Conservation (phyloP, 2,888 invertebrate genomes). For the Aphodius sticticus region DNA sequence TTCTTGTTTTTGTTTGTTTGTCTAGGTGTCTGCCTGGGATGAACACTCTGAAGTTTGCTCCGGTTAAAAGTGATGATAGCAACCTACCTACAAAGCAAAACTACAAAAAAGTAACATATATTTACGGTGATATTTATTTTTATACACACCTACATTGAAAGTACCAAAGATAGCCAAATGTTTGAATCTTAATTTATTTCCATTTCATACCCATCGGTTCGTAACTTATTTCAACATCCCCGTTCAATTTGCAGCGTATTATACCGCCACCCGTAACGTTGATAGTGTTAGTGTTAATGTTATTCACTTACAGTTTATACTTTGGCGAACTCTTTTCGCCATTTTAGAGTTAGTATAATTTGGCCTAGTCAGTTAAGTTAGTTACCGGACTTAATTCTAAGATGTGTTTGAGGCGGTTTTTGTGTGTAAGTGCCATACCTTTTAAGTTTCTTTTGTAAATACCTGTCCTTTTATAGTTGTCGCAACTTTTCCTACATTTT, state of each 20-base stretch:
- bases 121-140: conserved; percentile 39
- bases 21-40: conserved; percentile 86
- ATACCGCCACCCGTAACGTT: neutral
- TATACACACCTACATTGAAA: conserved; percentile 32
- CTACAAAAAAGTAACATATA: conserved; percentile 30
- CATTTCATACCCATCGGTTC: neutral
- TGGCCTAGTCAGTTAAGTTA: conserved; percentile 35
- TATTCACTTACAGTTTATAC: neutral
- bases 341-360: conserved; percentile 14
- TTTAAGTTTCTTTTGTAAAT: conserved; percentile 45
- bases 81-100: conserved; percentile 23
- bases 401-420: conserved; percentile 41
- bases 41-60: conserved; percentile 87
- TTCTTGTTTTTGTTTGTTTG: conserved; percentile 46
- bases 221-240: neutral
- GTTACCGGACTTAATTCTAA: conserved; percentile 32
- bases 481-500: conserved; percentile 38
- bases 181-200: conserved; percentile 33
- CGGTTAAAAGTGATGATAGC: conserved; percentile 63
- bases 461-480: conserved; percentile 40
- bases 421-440: conserved; percentile 49
- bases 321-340: neutral
- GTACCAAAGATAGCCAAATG: conserved; percentile 40
- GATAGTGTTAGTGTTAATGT: neutral
- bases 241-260: neutral